Evolutionary conservation across 2,888 invertebrate genomes (phyloP).

Genomic region (Nycteola revayana): DNA sequence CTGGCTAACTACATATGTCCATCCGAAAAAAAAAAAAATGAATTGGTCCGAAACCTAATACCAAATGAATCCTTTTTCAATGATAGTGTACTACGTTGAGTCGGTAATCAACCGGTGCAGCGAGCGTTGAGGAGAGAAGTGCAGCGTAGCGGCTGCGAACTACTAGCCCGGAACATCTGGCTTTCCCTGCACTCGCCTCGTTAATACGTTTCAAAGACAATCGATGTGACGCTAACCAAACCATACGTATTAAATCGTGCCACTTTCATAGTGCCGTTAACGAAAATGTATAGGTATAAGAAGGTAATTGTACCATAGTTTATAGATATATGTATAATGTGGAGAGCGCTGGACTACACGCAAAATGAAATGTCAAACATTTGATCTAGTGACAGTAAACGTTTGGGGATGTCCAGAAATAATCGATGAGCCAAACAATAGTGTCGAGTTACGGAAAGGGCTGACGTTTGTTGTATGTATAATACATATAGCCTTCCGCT

Average conservation of each 20-base stretch:
- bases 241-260: background rate
- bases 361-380: slow-evolving; percentile 34
- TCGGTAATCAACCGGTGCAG: slow-evolving; percentile 48
- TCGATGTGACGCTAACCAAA: slow-evolving; percentile 4
- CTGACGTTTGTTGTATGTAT: slow-evolving; percentile 3
- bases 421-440: slow-evolving; percentile 51
- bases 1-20: too few species aligned
- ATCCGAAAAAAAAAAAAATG: too few species aligned
- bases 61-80: slow-evolving; percentile 1
- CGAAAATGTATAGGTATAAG: too few species aligned
- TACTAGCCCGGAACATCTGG: slow-evolving; percentile 65
- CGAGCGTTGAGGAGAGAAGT: slow-evolving; percentile 56
- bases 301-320: too few species aligned
- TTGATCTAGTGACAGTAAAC: slow-evolving; percentile 38
- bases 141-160: slow-evolving; percentile 63
- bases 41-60: too few species aligned
- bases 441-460: slow-evolving; percentile 40
- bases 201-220: slow-evolving; percentile 27
- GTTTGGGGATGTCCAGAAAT: slow-evolving; percentile 52
- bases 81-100: slow-evolving; percentile 15
- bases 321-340: too few species aligned
- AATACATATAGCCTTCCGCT: too few species aligned
- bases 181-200: slow-evolving; percentile 57
- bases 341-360: too few species aligned
- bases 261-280: slow-evolving; percentile 5